Evolutionary conservation across 2,888 invertebrate species (phyloP), one percentile per base, ranked within the genome.

Genomic region (Amaurobius ferox): DNA sequence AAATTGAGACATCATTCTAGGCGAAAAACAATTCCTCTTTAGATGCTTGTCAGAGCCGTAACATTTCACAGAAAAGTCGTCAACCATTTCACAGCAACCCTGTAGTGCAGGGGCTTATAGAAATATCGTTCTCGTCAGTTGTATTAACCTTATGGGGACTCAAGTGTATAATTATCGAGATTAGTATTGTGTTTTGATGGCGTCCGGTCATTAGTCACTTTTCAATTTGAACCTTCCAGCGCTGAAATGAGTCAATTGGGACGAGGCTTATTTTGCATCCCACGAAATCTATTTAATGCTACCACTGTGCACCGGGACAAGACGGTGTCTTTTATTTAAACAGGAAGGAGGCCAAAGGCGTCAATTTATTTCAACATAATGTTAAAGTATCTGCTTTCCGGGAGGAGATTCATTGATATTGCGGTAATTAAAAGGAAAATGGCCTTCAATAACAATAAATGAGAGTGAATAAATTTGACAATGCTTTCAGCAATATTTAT

Each of bases 131-230:
- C 81, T 83, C 76, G 76, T 74, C 74, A 64, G 64, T 32, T 40
- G 55, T 44, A 26, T 44, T 70, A 83, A 83, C 81, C 81, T 83
- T 83, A 76, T 71, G 70, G 71, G 76, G 68, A 64, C 81, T 83
- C 76, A 23, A 48, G 81, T 70, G 76, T 76, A 83, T 83, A 76
- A 76, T 83, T 76, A 83, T 83, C 76, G 70, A 83, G 81, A 83
- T 83, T 83, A 76, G 81, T 83, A 83, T 83, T 83, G 76, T 83
- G 68, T 83, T 83, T 83, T 76, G 81, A 76, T 76, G 76, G 76
- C 71, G 64, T 48, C 61, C 76, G 70, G 35, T 83, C 76, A 76
- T 83, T 83, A 83, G 76, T 83, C 81, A 83, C 81, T 83, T 83
- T 83, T 83, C 81, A 83, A 83, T 83, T 83, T 76, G 70, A 71